These are phyloP conservation scores for Arizona elegans DNA, from an alignment of 2,113 vertebrate species.

Conservation along the genomic window DNA sequence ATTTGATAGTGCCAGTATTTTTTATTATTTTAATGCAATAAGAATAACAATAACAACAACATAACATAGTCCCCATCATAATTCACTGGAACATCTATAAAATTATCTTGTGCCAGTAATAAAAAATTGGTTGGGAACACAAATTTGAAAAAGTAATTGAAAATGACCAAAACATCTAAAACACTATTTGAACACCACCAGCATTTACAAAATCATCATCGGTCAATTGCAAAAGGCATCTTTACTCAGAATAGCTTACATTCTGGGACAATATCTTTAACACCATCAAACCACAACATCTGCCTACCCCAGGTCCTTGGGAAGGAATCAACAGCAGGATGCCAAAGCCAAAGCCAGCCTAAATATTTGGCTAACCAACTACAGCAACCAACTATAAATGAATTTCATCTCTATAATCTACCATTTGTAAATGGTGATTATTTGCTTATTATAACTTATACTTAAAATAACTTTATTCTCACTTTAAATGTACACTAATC, in stretches of 20 bases:
- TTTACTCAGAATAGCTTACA: background rate
- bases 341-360: background rate
- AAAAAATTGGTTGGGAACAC: background rate
- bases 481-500: no score
- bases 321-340: background rate
- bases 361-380: background rate
- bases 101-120: background rate
- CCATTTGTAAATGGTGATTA: background rate
- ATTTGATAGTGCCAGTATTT: background rate
- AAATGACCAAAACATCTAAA: background rate
- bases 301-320: background rate
- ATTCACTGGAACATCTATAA: background rate
- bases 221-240: background rate
- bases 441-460: background rate
- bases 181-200: background rate
- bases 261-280: background rate
- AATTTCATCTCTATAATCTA: background rate
- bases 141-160: background rate
- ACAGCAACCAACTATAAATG: background rate
- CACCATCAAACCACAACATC: background rate
- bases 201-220: background rate
- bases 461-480: no score
- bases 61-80: no score
- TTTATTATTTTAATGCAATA: background rate
- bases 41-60: background rate